Base-by-base conservation (phyloP, 2,888 invertebrate species). In the Scrobipalpa atriplicella region DNA sequence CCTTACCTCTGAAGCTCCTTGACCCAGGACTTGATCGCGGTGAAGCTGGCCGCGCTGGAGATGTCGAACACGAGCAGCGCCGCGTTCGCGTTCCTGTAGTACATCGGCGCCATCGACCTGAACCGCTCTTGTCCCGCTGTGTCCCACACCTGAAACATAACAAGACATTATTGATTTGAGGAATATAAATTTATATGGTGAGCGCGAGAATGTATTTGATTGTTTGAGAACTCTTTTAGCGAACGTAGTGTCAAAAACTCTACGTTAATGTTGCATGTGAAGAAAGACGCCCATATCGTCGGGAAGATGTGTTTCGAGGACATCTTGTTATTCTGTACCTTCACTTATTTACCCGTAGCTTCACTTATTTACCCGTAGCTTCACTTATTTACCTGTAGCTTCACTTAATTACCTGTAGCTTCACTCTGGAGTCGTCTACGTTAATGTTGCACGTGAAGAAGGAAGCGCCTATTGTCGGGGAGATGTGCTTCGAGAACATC, bases 51-150 rank as follows among this genome's bases (percentile, higher is more conserved):
- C 58, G 94, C 89, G 69, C 95, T 95, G 2, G 97, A 96, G 70
- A 98, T 94, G 83, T 98, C 98, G 81, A 96, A 98, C 0, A 98
- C 96, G 62, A 98, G 89, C 62, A 98, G 93, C 0, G 98, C 98
- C 0, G 97, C 98, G 83, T 97, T 98, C 0, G 98, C 96, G 81
- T 97, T 98, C 64, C 98, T 93, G 83, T 98, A 98, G 84, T 98
- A 98, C 97, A 98, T 97, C 8, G 98, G 98, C 0, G 98, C 97
- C 95, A 98, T 98, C 0, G 98, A 96, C 68, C 96, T 94, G 84
- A 98, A 98, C 63, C 97, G 85, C 85, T 97, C 97, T 81, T 97
- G 97, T 0, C 97, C 97, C 0, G 97, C 97, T 0, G 97, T 97
- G 85, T 97, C 97, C 97, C 97, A 97, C 3, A 97, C 95, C 95